Conservation (phyloP, 2,888 invertebrate genomes). For the Drosophila quasianomalipes region DNA sequence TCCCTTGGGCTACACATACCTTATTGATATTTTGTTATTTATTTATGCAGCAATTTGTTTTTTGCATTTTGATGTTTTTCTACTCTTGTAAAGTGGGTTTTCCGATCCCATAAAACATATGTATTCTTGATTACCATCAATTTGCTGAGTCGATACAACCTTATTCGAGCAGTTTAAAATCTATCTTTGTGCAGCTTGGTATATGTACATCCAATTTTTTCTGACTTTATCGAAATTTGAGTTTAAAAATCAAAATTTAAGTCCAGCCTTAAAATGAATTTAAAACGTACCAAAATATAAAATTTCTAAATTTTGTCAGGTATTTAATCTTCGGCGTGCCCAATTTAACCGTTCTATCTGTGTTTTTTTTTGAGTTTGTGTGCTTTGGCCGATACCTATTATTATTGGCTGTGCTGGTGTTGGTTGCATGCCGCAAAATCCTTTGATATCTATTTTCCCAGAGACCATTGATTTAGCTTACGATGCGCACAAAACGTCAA, state of each 20-base stretch:
- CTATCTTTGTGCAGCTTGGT: background rate
- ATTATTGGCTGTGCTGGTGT: conserved; percentile 41
- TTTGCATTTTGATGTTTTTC: conserved; percentile 24
- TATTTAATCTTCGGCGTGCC: background rate
- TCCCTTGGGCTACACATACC: conserved; percentile 22
- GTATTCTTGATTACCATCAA: background rate
- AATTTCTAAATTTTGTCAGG: background rate
- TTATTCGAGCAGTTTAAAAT: background rate
- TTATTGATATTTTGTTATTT: conserved; percentile 62
- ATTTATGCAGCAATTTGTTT: conserved; percentile 63
- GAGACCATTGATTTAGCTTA: conserved; percentile 41
- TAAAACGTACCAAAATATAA: background rate
- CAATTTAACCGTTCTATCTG: background rate
- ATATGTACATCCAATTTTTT: background rate
- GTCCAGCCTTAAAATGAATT: background rate
- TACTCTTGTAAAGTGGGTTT: background rate
- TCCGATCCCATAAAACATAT: background rate
- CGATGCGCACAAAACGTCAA: conserved; percentile 34
- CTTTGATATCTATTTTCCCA: conserved; percentile 76
- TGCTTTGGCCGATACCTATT: conserved; percentile 31
- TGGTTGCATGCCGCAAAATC: conserved; percentile 58
- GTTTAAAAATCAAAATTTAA: background rate
- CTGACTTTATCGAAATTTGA: background rate
- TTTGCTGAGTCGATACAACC: background rate
- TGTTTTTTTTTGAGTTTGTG: background rate